Percentiles rank a stretch among this genome's conserved stretches.
These are phyloP conservation scores for Vanessa atalanta DNA, from an alignment of 1,140 invertebrate species.

Conservation along the genomic window DNA sequence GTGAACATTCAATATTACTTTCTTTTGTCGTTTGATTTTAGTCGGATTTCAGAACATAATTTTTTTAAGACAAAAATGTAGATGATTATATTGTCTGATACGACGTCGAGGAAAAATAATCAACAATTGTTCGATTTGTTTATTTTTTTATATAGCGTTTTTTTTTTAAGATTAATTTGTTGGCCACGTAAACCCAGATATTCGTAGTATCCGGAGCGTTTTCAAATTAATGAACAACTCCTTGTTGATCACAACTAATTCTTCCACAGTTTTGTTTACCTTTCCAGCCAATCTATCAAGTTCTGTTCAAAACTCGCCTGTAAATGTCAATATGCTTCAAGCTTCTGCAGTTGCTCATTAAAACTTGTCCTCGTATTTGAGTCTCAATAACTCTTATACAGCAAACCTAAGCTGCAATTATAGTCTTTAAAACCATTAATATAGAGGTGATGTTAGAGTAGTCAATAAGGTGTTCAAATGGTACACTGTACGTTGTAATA, in stretches of 20 bases:
- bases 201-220: background rate
- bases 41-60: no score
- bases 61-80: no score
- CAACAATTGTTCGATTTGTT: no score
- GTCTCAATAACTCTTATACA: slow-evolving; percentile 32
- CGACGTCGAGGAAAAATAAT: no score
- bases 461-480: slow-evolving; percentile 5
- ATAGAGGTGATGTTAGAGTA: slow-evolving; percentile 10
- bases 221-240: background rate
- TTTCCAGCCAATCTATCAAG: slow-evolving; percentile 32
- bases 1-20: no score
- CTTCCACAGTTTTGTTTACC: slow-evolving; percentile 22
- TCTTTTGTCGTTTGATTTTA: no score
- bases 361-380: slow-evolving; percentile 48
- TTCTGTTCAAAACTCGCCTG: slow-evolving; percentile 22
- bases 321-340: slow-evolving; percentile 35
- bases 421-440: slow-evolving; percentile 2
- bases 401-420: background rate
- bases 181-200: no score
- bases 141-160: no score
- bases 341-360: slow-evolving; percentile 47
- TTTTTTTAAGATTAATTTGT: background rate
- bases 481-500: slow-evolving; percentile 13
- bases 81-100: no score
- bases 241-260: slow-evolving; percentile 8